phyloP scores from a whole-genome alignment of 2,113 vertebrate genomes.

The Loxodonta africana region DNA sequence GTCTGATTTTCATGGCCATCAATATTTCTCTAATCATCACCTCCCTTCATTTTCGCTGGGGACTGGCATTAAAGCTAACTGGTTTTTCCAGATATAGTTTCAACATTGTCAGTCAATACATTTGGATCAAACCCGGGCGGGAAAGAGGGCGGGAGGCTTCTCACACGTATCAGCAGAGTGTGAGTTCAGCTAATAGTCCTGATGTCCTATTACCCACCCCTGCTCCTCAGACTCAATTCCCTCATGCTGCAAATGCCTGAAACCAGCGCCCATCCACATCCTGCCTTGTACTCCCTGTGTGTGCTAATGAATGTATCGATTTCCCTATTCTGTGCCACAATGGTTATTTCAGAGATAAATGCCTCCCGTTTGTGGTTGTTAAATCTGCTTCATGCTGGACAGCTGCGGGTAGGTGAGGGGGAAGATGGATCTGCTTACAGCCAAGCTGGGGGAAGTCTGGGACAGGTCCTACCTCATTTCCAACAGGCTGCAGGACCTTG shows the following conservation, averaged over 20 bases:
- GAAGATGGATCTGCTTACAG: neutral
- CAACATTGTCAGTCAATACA: neutral
- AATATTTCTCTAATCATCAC: constrained; percentile 69
- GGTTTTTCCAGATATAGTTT: constrained; percentile 52
- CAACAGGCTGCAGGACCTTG: neutral
- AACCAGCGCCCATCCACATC: constrained; percentile 3
- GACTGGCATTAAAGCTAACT: constrained; percentile 31
- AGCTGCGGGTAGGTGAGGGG: constrained; percentile 54
- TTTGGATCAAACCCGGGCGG: constrained; percentile 25
- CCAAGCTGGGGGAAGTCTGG: neutral
- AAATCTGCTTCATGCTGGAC: constrained; percentile 83
- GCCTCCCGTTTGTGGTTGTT: constrained; percentile 86
- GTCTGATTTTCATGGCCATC: constrained; percentile 46
- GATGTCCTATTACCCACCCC: neutral
- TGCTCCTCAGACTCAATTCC: neutral
- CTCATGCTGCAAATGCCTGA: constrained; percentile 49
- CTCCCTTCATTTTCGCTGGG: constrained; percentile 54
- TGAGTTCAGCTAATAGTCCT: neutral
- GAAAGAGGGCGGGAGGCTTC: neutral
- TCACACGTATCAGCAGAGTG: neutral
- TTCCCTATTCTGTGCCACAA: constrained; percentile 86
- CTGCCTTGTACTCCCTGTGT: constrained; percentile 51
- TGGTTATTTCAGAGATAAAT: constrained; percentile 88
- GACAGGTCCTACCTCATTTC: neutral
- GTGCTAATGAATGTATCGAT: constrained; percentile 87